Percentiles rank a stretch among this genome's conserved stretches.
These are phyloP conservation scores for Coptotermes formosanus DNA, from an alignment of 1,140 invertebrate species.

Conservation along the genomic window DNA sequence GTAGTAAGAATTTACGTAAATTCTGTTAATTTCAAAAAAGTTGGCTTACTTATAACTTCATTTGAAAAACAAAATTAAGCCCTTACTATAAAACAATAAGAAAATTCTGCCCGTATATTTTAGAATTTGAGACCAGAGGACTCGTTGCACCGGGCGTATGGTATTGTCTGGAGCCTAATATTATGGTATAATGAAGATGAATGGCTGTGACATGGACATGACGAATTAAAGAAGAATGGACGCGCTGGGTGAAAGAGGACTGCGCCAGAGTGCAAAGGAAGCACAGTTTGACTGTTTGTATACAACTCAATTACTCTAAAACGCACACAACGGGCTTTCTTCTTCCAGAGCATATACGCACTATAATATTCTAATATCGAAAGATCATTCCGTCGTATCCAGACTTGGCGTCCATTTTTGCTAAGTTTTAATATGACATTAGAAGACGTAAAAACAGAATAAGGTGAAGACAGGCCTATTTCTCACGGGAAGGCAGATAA, in stretches of 20 bases:
- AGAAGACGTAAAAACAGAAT: not conserved
- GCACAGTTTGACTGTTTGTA: not conserved
- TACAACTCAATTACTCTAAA: not conserved
- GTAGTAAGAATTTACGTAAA: too few species aligned
- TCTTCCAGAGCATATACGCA: not conserved
- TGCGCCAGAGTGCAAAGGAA: not conserved
- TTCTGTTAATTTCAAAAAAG: too few species aligned
- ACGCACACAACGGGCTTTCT: not conserved
- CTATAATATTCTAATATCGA: not conserved
- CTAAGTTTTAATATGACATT: not conserved
- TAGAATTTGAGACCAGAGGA: too few species aligned
- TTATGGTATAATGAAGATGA: not conserved
- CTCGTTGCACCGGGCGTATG: too few species aligned
- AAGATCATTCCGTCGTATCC: not conserved
- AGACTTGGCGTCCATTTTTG: not conserved
- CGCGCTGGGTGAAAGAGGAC: not conserved
- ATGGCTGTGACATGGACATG: not conserved
- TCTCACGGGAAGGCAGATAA: not conserved
- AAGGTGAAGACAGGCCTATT: not conserved
- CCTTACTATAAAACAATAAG: too few species aligned
- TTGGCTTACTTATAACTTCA: too few species aligned
- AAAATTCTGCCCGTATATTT: too few species aligned
- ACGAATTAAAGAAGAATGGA: constrained; percentile 3
- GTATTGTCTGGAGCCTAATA: too few species aligned
- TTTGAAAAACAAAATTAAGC: too few species aligned